phyloP scores from a whole-genome alignment of 2,888 invertebrate genomes.

The Platerodrilus igneus region DNA sequence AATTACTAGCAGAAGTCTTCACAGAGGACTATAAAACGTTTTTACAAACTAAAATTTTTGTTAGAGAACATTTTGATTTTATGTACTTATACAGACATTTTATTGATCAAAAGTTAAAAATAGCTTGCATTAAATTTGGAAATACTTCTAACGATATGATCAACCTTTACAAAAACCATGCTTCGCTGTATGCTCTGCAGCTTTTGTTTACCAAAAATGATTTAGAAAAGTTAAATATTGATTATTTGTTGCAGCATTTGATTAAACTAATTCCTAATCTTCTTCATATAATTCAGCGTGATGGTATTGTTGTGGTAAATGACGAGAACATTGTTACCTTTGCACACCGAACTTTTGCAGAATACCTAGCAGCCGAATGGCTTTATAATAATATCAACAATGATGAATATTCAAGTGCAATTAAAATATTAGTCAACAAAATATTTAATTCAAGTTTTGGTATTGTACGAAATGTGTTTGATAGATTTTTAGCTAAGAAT shows the following conservation, averaged over 20 bases:
- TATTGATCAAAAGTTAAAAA: constrained; percentile 2
- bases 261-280: constrained; percentile 2
- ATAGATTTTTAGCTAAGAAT: constrained; percentile 10
- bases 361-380: constrained; percentile 12
- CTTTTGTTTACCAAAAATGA: constrained; percentile 6
- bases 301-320: constrained; percentile 9
- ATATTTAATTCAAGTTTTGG: constrained; percentile 5
- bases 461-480: constrained; percentile 14
- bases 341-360: constrained; percentile 12
- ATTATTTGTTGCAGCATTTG: neutral
- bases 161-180: constrained; percentile 1
- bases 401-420: neutral
- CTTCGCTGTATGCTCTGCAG: constrained; percentile 4
- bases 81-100: constrained; percentile 9
- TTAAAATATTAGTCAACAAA: constrained; percentile 2
- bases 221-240: constrained; percentile 1
- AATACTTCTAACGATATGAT: neutral
- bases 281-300: constrained; percentile 4
- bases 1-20: constrained; percentile 8
- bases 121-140: constrained; percentile 5
- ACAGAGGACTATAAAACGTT: neutral
- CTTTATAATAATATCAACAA: constrained; percentile 3
- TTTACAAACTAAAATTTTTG: constrained; percentile 3
- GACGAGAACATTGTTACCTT: constrained; percentile 2
- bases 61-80: constrained; percentile 5